These are phyloP conservation scores for Panopea generosa DNA, from an alignment of 2,888 invertebrate genomes.

Conservation along the genomic window DNA sequence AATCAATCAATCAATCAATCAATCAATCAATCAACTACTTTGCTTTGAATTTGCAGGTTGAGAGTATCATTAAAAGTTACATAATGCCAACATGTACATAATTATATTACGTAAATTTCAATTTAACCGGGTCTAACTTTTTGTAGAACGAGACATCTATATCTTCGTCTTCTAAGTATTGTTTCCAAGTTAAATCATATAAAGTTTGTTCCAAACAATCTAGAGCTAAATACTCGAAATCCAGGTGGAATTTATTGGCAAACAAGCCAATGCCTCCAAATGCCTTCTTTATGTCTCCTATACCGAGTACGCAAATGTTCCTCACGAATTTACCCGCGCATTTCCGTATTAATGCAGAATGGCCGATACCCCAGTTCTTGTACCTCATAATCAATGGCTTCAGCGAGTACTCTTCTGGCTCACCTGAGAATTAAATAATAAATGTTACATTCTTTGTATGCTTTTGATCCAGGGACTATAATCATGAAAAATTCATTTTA, in stretches of 20 bases:
- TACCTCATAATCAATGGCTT: slow-evolving; percentile 40
- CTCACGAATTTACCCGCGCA: slow-evolving; percentile 47
- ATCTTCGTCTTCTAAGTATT: slow-evolving; percentile 19
- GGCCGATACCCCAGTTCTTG: slow-evolving; percentile 48
- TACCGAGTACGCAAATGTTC: slow-evolving; percentile 34
- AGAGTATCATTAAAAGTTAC: no score
- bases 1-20: no score
- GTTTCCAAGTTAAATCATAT: slow-evolving; percentile 28
- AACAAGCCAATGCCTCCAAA: slow-evolving; percentile 26
- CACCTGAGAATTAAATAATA: no score
- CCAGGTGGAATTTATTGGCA: slow-evolving; percentile 44
- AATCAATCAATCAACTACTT: no score
- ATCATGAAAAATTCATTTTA: no score
- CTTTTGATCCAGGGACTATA: no score
- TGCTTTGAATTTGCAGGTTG: no score
- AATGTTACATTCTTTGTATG: no score
- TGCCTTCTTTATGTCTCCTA: slow-evolving; percentile 19
- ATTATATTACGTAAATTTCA: no score
- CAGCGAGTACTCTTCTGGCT: slow-evolving; percentile 36
- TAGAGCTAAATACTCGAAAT: slow-evolving; percentile 37
- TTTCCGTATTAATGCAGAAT: slow-evolving; percentile 13
- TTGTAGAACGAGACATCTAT: slow-evolving; percentile 31
- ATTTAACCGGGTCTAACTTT: slow-evolving; percentile 18
- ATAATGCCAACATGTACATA: no score
- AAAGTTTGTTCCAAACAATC: slow-evolving; percentile 40